These are phyloP conservation scores for Axinella damicornis DNA, from an alignment of 37 sponge, comb jelly and placozoan species.

Conservation along the genomic window DNA sequence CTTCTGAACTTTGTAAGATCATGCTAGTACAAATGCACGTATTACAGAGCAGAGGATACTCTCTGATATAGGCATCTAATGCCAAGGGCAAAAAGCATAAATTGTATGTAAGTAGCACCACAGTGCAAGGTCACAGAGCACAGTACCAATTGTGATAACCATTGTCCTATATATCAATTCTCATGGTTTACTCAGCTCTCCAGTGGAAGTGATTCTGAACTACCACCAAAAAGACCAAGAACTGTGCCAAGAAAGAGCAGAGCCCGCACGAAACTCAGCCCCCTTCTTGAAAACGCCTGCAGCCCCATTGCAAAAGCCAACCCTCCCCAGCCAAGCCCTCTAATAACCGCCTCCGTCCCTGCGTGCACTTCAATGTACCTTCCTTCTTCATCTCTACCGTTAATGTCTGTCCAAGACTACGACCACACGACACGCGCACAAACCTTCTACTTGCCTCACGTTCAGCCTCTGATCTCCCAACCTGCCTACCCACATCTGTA, in stretches of 20 bases:
- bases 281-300: constrained; percentile 63
- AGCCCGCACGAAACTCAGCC: constrained; percentile 63
- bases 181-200: neutral
- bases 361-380: no score
- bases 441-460: no score
- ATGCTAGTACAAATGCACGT: no score
- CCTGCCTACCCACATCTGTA: neutral
- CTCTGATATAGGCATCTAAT: no score
- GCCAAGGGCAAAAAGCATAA: no score
- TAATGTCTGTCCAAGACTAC: neutral
- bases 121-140: no score
- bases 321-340: constrained; percentile 1
- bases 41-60: no score
- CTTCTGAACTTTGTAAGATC: no score
- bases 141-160: no score
- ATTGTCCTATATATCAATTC: no score
- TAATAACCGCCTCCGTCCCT: neutral
- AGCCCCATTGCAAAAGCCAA: constrained; percentile 44
- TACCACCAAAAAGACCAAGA: constrained; percentile 5
- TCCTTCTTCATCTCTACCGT: neutral
- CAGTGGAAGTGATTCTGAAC: constrained; percentile 41
- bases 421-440: neutral
- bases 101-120: no score
- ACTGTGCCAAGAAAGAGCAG: constrained; percentile 19
- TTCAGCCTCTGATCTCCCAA: no score